Conservation (phyloP, 2,113 vertebrate genomes). For the Salvelinus namaycush region DNA sequence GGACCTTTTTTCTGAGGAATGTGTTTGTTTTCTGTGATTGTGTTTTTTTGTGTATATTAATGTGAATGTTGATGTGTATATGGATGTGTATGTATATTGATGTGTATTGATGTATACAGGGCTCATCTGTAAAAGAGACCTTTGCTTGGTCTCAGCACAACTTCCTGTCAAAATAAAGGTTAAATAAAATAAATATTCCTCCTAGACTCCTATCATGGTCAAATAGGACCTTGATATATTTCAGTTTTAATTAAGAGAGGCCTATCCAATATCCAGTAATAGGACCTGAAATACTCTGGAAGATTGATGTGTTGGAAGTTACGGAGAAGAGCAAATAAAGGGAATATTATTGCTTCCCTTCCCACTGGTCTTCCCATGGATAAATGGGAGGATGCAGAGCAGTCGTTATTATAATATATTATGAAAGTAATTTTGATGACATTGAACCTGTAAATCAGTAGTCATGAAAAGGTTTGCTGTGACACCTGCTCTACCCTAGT, state of each 20-base stretch:
- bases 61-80: too few relatives aligned
- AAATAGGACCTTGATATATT: not conserved
- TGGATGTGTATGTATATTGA: too few relatives aligned
- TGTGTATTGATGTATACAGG: too few relatives aligned
- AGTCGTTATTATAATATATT: not conserved
- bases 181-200: too few relatives aligned
- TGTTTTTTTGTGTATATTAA: too few relatives aligned
- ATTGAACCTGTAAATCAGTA: slow-evolving; percentile 40
- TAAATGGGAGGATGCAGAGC: not conserved
- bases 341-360: slow-evolving; percentile 8
- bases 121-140: too few relatives aligned
- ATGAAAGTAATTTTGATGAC: slow-evolving; percentile 37
- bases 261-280: slow-evolving; percentile 36
- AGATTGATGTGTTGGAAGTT: slow-evolving; percentile 17
- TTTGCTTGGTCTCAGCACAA: too few relatives aligned
- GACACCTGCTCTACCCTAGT: slow-evolving; percentile 1
- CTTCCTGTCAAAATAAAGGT: too few relatives aligned
- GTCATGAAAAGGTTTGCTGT: slow-evolving; percentile 12
- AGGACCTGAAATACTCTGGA: slow-evolving; percentile 18
- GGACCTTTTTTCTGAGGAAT: too few relatives aligned
- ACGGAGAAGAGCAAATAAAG: slow-evolving; percentile 17
- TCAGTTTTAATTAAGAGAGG: slow-evolving; percentile 41
- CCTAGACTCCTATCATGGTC: too few relatives aligned
- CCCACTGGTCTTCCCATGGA: not conserved
- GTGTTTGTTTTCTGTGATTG: too few relatives aligned